Evolutionary conservation across 2,888 invertebrate species (phyloP), one percentile per base, ranked within the genome.

Genomic region (Nomada ferruginata): DNA sequence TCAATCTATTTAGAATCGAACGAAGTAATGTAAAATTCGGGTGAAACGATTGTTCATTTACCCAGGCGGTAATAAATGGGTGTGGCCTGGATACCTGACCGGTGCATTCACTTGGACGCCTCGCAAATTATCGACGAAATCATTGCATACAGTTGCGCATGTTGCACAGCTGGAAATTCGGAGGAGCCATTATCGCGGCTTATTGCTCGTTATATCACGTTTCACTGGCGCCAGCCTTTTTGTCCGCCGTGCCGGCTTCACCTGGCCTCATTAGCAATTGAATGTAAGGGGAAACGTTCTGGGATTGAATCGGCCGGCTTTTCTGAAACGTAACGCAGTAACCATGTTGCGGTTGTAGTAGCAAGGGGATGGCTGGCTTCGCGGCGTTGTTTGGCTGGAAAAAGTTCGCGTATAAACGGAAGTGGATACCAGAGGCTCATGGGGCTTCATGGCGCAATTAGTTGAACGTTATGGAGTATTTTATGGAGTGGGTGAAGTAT

Each of bases 41-140:
- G 44, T 11, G 15, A 13, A 7, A 29, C 47, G 29, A 60, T 60
- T 59, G 61, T 47, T 73, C 63, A 52, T 79, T 82, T 69, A 7
- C 20, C 64, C 42, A 13, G 20, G 18, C 66, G 60, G 60, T 73
- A 79, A 85, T 87, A 87, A 82, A 79, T 69, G 68, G 75, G 73
- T 76, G 75, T 79, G 80, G 79, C 26, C 9, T 42, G 68, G 70
- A 75, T 60, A 42, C n/a, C 50, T 63, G 72, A 76, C 76, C 61
- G 70, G 70, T 68, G 74, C 29, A 81, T 76, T 79, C 75, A 59
- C 68, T 82, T 68, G 29, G 44, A 26, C 36, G 55, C 10, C 47
- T 69, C 36, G 36, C 52, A 63, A 73, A 76, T 78, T 84, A 76
- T 84, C 71, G 79, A 76, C 26, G 36, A 63, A 74, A 82, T 73